Evolutionary conservation across 2,888 invertebrate species (phyloP).

Genomic region (Sclerodermus sp.): DNA sequence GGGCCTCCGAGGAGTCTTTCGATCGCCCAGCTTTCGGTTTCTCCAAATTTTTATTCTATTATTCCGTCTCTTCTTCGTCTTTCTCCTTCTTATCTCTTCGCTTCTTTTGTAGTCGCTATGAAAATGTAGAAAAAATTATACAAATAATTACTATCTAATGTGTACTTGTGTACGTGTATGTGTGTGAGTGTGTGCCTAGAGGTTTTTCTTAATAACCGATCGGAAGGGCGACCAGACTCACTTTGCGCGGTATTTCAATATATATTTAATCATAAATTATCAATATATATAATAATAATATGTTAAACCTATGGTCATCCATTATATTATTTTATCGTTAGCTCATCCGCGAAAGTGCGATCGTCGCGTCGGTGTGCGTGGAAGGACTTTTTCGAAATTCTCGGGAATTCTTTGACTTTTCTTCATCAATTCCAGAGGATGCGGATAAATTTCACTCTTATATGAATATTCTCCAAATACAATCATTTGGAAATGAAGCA

Average conservation of each 20-base stretch:
- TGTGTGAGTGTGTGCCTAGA: too few relatives aligned
- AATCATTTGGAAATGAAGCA: too few relatives aligned
- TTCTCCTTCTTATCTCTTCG: conserved; percentile 14
- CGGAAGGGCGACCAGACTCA: conserved; percentile 26
- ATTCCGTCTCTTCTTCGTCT: not conserved
- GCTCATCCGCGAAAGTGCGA: conserved; percentile 26
- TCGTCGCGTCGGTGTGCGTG: conserved; percentile 21
- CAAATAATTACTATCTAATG: conserved; percentile 35
- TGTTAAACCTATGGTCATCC: conserved; percentile 26
- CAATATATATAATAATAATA: too few relatives aligned
- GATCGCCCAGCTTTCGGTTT: conserved; percentile 28
- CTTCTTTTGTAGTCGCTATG: conserved; percentile 30
- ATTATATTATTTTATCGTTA: conserved; percentile 21
- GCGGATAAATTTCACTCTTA: too few relatives aligned
- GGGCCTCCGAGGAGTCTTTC: conserved; percentile 41
- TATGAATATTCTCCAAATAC: too few relatives aligned
- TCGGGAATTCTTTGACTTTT: not conserved
- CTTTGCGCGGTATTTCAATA: conserved; percentile 42
- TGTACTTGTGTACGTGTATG: not conserved
- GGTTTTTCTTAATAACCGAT: conserved; percentile 7
- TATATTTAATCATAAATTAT: conserved; percentile 25
- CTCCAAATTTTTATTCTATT: not conserved
- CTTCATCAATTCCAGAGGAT: too few relatives aligned
- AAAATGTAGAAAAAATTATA: conserved; percentile 52
- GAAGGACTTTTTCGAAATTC: not conserved